phyloP scores from a whole-genome alignment of 92 coral and sea anemone species.

The Epizoanthus stellaris region DNA sequence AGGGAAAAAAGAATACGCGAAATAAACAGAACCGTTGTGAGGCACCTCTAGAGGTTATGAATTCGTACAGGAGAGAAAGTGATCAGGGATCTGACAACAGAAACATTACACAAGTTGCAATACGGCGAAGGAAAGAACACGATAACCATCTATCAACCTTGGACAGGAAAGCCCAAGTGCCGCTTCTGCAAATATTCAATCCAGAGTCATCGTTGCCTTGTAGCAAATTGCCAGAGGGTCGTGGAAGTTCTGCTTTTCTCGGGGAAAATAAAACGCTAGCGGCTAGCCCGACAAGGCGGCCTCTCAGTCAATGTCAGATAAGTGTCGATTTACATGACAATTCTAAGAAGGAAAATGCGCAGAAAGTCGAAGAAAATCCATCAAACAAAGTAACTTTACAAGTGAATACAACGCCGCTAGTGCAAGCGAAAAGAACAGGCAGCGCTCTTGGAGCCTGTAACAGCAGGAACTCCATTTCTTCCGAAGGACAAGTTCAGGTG shows the following conservation, averaged over 20 bases:
- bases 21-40: not conserved
- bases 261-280: not conserved
- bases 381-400: not conserved
- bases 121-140: too few species aligned
- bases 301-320: slow-evolving; percentile 5
- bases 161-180: not conserved
- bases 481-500: slow-evolving; percentile 50
- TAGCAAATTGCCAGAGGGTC: not conserved
- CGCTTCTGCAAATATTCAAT: not conserved
- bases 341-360: not conserved
- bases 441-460: not conserved
- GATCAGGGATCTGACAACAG: too few species aligned
- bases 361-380: not conserved
- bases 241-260: not conserved
- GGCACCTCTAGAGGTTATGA: not conserved
- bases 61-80: too few species aligned
- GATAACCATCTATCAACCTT: too few species aligned
- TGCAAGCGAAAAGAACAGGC: not conserved
- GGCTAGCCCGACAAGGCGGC: not conserved
- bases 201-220: not conserved
- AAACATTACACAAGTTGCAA: too few species aligned
- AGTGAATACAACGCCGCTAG: not conserved
- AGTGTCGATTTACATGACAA: not conserved
- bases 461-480: not conserved
- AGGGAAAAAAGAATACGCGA: not conserved